Percentiles rank a stretch among this genome's conserved stretches.
phyloP scores from a whole-genome alignment of 2,797 vertebrate species.

The Helarctos malayanus region DNA sequence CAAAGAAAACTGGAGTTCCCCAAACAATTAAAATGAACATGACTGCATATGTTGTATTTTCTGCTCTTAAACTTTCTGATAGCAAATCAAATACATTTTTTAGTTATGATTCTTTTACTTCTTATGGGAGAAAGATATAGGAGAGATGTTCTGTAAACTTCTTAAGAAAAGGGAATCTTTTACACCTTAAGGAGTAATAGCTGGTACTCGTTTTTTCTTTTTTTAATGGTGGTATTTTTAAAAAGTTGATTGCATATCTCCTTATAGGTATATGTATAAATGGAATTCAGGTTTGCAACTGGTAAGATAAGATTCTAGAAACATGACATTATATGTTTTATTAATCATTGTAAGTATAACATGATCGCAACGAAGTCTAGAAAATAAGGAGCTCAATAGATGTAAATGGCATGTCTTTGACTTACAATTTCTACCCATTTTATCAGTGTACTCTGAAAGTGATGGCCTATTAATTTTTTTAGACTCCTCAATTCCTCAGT shows the following conservation, averaged over 20 bases:
- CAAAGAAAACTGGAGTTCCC: slow-evolving; percentile 36
- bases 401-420: not conserved
- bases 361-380: slow-evolving; percentile 25
- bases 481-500: slow-evolving; percentile 17
- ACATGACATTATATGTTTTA: not conserved
- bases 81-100: slow-evolving; percentile 20
- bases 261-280: not conserved
- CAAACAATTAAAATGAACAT: slow-evolving; percentile 49
- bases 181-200: not conserved
- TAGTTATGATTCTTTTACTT: slow-evolving; percentile 36
- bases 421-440: not conserved
- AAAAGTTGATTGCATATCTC: not conserved
- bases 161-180: not conserved
- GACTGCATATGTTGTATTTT: not conserved
- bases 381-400: not conserved
- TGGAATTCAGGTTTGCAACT: slow-evolving; percentile 39
- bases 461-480: slow-evolving; percentile 37
- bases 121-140: slow-evolving; percentile 3
- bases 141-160: not conserved
- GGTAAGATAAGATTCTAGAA: slow-evolving; percentile 62
- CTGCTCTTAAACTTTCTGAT: slow-evolving; percentile 59
- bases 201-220: not conserved
- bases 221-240: not conserved
- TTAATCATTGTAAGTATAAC: not conserved
- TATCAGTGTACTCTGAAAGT: not conserved